Evolutionary conservation across 2,888 invertebrate genomes (phyloP), one percentile per base, ranked within the genome.

Genomic region (Crematogaster levior): DNA sequence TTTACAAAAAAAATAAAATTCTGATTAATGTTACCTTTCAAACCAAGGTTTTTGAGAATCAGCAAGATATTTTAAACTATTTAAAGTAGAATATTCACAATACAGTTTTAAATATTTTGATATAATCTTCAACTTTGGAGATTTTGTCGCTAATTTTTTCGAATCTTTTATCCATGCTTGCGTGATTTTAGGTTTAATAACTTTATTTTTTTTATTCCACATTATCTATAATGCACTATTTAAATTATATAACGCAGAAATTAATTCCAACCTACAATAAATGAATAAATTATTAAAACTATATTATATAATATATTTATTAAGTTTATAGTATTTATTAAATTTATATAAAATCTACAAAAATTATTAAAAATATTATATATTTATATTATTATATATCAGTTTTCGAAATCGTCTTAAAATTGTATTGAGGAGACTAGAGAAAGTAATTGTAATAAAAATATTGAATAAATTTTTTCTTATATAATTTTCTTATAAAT

Each of bases 1-100:
- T 21, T 51, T 21, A 61, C 12, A 9, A 63, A n/a, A 21, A 51
- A 10, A 70, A 58, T 37, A 60, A n/a, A 34, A 74, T 60, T 21
- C 40, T 56, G 2, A 56, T 63, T 2, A 3, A 43, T 4, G 21
- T 87, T 87, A 92, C 92, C 92, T 92, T 82, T 92, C 92, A 65
- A 89, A 83, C 91, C 89, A 91, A n/a, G 89, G 84, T 56, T 89
- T 84, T 5, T 74, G n/a, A 3, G 86, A 68, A 43, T 92, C 90
- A 43, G 80, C 85, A 63, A 92, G 85, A 74, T 92, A 92, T 53
- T 90, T 89, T 56, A 89, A 91, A 1, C 92, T 91, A 5, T 81
- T 88, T 43, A 92, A 79, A 66, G 89, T 92, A 21, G 92, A 91
- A 61, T 88, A 87, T 66, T 88, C 86, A 86, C 91, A 92, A 70